These are phyloP conservation scores for Leptodirus hochenwartii DNA, from an alignment of 2,888 invertebrate genomes.

Conservation along the genomic window DNA sequence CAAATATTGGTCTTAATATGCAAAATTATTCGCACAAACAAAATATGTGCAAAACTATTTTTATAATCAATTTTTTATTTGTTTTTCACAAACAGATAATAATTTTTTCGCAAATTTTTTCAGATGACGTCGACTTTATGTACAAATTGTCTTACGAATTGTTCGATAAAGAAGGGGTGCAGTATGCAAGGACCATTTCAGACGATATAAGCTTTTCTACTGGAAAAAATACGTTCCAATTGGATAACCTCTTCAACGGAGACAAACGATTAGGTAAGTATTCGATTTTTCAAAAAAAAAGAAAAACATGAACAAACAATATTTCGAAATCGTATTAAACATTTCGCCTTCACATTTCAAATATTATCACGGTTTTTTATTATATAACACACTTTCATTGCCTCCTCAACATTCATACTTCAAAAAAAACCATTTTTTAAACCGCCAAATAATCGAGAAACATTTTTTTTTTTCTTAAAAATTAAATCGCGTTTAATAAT, in stretches of 20 bases:
- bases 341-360: too few species aligned
- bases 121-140: constrained; percentile 9
- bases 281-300: constrained; percentile 2
- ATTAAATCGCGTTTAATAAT: constrained; percentile 2
- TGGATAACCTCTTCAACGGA: constrained; percentile 12
- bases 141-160: constrained; percentile 9
- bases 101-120: too few species aligned
- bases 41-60: too few species aligned
- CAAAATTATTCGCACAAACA: too few species aligned
- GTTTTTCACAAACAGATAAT: too few species aligned
- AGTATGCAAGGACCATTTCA: constrained; percentile 7
- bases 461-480: constrained; percentile 5
- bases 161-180: constrained; percentile 8
- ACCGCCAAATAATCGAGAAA: too few species aligned
- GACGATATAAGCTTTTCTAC: constrained; percentile 8
- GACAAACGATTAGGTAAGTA: constrained; percentile 10
- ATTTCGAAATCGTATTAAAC: too few species aligned
- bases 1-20: too few species aligned
- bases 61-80: constrained; percentile 3
- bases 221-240: constrained; percentile 7
- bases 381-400: too few species aligned
- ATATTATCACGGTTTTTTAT: too few species aligned
- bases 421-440: constrained; percentile 1
- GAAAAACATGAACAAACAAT: too few species aligned
- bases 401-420: not conserved